phyloP scores from a whole-genome alignment of 2,888 invertebrate species.

The Palloptera scutellata region DNA sequence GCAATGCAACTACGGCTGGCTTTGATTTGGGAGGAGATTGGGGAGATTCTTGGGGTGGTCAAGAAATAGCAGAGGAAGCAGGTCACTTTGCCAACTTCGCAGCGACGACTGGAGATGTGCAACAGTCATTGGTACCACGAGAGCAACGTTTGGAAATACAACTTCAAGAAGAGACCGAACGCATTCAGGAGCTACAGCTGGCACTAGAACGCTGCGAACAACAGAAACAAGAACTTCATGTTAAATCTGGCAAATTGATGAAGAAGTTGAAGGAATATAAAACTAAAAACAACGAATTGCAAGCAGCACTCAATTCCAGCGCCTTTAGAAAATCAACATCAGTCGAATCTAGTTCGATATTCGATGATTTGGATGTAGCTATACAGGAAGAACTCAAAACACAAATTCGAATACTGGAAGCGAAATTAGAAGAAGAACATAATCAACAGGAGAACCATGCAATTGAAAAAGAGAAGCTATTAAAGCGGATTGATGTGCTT shows the following conservation, averaged over 20 bases:
- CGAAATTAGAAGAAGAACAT: constrained; percentile 69
- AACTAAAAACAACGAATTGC: constrained; percentile 68
- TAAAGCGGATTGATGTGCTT: constrained; percentile 77
- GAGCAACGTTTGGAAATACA: constrained; percentile 59
- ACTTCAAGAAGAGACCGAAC: constrained; percentile 68
- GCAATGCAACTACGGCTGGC: constrained; percentile 18
- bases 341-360: constrained; percentile 47
- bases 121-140: constrained; percentile 44
- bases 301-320: constrained; percentile 36
- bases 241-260: constrained; percentile 79
- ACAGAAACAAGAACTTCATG: constrained; percentile 72
- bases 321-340: constrained; percentile 44
- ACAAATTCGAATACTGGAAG: constrained; percentile 74
- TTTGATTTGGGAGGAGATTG: constrained; percentile 51
- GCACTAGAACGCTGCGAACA: constrained; percentile 69
- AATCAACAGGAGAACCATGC: constrained; percentile 70
- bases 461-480: constrained; percentile 73
- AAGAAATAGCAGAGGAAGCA: constrained; percentile 67
- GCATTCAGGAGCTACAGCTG: constrained; percentile 69
- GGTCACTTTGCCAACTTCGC: constrained; percentile 54
- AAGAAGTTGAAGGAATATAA: constrained; percentile 88
- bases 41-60: constrained; percentile 71
- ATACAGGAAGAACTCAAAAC: constrained; percentile 82
- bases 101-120: constrained; percentile 22
- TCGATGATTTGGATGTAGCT: constrained; percentile 75